phyloP scores from a whole-genome alignment of 2,113 vertebrate genomes.

The Tangachromis dhanisi region DNA sequence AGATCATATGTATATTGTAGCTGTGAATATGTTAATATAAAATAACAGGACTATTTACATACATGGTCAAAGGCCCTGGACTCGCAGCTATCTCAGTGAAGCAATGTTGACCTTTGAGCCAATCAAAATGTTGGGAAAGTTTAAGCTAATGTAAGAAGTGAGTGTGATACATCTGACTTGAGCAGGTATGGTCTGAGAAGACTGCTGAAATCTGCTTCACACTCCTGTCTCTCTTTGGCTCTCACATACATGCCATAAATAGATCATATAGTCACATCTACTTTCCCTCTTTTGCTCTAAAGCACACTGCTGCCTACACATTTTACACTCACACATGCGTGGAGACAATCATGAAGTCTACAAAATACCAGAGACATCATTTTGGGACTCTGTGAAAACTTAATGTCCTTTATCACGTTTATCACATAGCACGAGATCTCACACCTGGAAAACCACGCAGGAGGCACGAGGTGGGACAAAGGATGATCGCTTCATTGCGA shows the following conservation, averaged over 20 bases:
- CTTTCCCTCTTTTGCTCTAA: not conserved
- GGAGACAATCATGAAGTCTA: not conserved
- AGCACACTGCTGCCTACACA: not conserved
- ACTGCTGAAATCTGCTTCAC: slow-evolving; percentile 5
- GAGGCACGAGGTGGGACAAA: not conserved
- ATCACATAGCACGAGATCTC: not conserved
- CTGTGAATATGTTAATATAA: not conserved
- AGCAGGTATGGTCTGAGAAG: not conserved
- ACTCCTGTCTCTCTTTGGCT: not conserved
- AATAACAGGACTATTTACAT: not conserved
- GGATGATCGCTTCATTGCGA: not conserved
- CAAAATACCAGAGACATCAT: not conserved
- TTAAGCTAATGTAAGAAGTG: not conserved
- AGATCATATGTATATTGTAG: not conserved
- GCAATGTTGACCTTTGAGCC: not conserved
- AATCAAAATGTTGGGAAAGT: not conserved
- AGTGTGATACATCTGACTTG: not conserved
- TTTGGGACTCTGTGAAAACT: not conserved
- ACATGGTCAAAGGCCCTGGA: not conserved
- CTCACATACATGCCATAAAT: not conserved
- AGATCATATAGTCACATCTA: not conserved
- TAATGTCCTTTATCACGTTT: not conserved
- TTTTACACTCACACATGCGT: not conserved
- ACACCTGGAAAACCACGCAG: not conserved
- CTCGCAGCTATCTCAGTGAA: not conserved